Evolutionary conservation across 1,140 invertebrate genomes (phyloP).

Genomic region (Drosophila equinoxialis): DNA sequence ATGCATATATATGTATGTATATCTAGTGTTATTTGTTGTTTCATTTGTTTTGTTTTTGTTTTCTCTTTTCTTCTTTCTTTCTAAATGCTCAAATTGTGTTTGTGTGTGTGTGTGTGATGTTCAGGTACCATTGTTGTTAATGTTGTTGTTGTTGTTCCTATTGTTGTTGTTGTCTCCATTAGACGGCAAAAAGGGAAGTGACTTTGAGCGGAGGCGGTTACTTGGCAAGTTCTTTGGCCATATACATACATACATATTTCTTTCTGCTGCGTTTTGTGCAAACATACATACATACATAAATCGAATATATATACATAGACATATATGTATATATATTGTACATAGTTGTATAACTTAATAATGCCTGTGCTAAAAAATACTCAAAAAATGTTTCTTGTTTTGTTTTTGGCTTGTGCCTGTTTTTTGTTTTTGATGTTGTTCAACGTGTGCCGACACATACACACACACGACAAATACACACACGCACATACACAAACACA

Average conservation of each 20-base stretch:
- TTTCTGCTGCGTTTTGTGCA: slow-evolving; percentile 58
- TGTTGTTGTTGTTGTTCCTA: slow-evolving; percentile 16
- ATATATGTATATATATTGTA: slow-evolving; percentile 49
- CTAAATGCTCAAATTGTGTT: slow-evolving; percentile 65
- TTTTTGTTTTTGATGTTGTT: slow-evolving; percentile 3
- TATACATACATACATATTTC: neutral
- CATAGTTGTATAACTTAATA: slow-evolving; percentile 66
- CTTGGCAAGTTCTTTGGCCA: slow-evolving; percentile 28
- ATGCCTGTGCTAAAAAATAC: slow-evolving; percentile 75
- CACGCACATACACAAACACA: slow-evolving; percentile 18
- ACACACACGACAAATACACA: slow-evolving; percentile 14
- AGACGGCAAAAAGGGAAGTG: slow-evolving; percentile 25
- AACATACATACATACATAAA: slow-evolving; percentile 1
- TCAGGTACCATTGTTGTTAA: slow-evolving; percentile 72
- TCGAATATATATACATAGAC: slow-evolving; percentile 27
- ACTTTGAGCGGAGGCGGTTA: neutral
- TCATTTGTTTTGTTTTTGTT: slow-evolving; percentile 21
- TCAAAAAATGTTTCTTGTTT: slow-evolving; percentile 47
- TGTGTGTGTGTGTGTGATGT: slow-evolving; percentile 45
- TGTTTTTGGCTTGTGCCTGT: slow-evolving; percentile 63
- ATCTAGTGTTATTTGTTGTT: slow-evolving; percentile 41
- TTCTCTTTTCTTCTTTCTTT: neutral
- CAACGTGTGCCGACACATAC: neutral
- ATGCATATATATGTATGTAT: neutral
- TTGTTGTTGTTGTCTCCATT: slow-evolving; percentile 44